Evolutionary conservation across 2,888 invertebrate species (phyloP).

Genomic region (Gastracanthus pulcherrimus): DNA sequence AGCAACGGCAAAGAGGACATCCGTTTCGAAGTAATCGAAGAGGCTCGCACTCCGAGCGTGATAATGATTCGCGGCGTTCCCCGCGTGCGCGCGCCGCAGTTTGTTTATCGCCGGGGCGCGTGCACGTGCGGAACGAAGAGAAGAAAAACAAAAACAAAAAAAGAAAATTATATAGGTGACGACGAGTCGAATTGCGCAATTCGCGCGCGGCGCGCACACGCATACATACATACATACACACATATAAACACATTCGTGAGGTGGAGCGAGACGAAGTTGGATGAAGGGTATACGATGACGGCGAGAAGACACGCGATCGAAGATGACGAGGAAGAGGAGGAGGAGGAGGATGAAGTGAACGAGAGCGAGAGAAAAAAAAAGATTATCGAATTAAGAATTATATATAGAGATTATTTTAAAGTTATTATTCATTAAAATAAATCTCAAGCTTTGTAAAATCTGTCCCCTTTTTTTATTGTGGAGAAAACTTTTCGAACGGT

Average conservation of each 20-base stretch:
- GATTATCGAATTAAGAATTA: conserved; percentile 68
- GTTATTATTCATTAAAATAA: conserved; percentile 75
- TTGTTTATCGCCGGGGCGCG: background rate
- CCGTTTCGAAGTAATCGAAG: background rate
- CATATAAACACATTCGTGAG: conserved; percentile 48
- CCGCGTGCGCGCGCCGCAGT: conserved; percentile 14
- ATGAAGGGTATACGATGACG: background rate
- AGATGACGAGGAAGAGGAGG: no score
- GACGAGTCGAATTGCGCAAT: conserved; percentile 37
- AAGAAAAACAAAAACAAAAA: conserved; percentile 30
- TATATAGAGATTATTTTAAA: conserved; percentile 76
- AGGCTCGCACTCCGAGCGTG: background rate
- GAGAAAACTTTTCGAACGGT: conserved; percentile 20
- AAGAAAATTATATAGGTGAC: conserved; percentile 25
- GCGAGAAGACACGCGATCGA: background rate
- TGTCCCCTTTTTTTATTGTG: conserved; percentile 54
- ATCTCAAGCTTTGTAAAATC: conserved; percentile 74
- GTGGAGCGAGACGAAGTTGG: background rate
- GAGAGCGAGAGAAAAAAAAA: conserved; percentile 61
- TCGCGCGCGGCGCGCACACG: no score
- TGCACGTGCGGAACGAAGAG: conserved; percentile 18
- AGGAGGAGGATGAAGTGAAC: conserved; percentile 56
- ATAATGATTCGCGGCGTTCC: conserved; percentile 3
- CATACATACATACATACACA: no score
- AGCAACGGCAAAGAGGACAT: conserved; percentile 11